Conservation (phyloP, 1,140 invertebrate genomes). For the Neotoxoptera formosana region DNA sequence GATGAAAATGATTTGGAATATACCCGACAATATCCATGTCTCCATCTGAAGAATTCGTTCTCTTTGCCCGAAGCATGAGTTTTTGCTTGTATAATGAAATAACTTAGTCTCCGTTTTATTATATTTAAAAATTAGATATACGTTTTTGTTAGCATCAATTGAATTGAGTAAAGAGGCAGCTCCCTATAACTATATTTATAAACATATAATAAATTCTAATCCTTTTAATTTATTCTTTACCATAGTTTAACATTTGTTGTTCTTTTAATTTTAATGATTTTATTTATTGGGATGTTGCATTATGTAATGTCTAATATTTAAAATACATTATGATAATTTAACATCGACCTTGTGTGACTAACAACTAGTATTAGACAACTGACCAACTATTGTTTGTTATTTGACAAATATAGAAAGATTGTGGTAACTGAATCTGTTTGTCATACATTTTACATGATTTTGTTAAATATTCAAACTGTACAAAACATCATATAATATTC, state of each 20-base stretch:
- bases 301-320: not conserved
- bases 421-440: not conserved
- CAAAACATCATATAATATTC: not conserved
- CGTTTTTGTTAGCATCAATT: conserved; percentile 45
- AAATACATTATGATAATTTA: not conserved
- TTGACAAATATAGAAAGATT: conserved; percentile 10
- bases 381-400: conserved; percentile 15
- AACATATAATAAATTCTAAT: conserved; percentile 20
- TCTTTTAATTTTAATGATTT: not conserved
- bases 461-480: not conserved
- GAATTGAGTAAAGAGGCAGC: conserved; percentile 57
- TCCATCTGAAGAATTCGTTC: conserved; percentile 37
- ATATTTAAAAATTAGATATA: conserved; percentile 39
- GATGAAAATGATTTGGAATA: conserved; percentile 38
- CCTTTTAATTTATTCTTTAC: conserved; percentile 38
- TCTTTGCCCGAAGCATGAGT: conserved; percentile 12
- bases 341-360: not conserved
- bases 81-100: conserved; percentile 26
- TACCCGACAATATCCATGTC: conserved; percentile 47
- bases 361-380: conserved; percentile 41
- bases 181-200: conserved; percentile 1
- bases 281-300: not conserved
- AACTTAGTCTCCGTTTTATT: conserved; percentile 39
- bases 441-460: not conserved
- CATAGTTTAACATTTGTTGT: conserved; percentile 50